Conservation (phyloP, 2,797 vertebrate genomes). For the Mormyrus hasselquistii region DNA sequence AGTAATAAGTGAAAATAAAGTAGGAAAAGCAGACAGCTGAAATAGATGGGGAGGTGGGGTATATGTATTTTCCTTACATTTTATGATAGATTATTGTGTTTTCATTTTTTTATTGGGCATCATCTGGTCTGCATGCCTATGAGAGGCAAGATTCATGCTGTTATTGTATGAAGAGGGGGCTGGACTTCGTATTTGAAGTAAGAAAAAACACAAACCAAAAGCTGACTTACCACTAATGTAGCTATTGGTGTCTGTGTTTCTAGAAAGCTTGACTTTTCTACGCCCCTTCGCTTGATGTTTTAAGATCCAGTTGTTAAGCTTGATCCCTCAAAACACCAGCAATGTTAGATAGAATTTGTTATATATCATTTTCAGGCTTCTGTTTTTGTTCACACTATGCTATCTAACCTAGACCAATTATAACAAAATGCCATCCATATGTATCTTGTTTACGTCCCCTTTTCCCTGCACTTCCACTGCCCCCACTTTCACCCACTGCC, state of each 20-base stretch:
- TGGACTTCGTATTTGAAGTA: conserved; percentile 34
- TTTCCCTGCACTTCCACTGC: conserved; percentile 45
- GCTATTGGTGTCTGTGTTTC: conserved; percentile 48
- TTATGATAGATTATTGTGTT: conserved; percentile 9
- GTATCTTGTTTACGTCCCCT: conserved; percentile 68
- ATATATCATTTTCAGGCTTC: conserved; percentile 63
- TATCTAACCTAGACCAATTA: conserved; percentile 71
- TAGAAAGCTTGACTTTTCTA: conserved; percentile 44
- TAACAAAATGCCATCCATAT: conserved; percentile 74
- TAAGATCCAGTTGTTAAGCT: conserved; percentile 34
- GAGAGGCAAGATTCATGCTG: conserved; percentile 40
- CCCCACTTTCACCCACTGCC: conserved; percentile 40
- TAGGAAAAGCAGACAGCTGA: conserved; percentile 3
- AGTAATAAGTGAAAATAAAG: conserved; percentile 3
- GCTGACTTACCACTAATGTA: conserved; percentile 41
- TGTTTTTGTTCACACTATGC: conserved; percentile 64
- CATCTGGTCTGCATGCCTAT: conserved; percentile 6
- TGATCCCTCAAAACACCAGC: conserved; percentile 68
- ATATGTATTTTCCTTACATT: not conserved
- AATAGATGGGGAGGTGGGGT: not conserved
- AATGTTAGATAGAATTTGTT: conserved; percentile 71
- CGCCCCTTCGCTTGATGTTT: conserved; percentile 27
- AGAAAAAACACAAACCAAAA: conserved; percentile 54
- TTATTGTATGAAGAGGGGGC: conserved; percentile 44
- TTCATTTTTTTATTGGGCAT: not conserved